Base-by-base conservation (phyloP, 2,888 invertebrate species). In the Ecliptopera silaceata region DNA sequence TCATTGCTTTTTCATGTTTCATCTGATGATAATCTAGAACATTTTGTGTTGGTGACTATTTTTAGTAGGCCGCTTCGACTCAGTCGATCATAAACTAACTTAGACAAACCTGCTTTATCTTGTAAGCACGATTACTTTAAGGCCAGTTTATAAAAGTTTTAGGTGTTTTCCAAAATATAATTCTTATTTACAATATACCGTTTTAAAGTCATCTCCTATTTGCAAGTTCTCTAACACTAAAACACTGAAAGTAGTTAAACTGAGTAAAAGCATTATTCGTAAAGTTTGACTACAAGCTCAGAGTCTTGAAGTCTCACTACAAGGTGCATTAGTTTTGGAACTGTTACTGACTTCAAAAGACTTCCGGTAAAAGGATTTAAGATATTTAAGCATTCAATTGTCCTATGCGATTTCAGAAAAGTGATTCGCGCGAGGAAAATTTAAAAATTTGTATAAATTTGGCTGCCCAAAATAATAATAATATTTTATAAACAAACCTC, bases 281-380 rank as follows among this genome's bases (percentile, higher is more conserved):
- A 50, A 50, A 56, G 44, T 56, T 46, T 50, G 45, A 56, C 45
- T 50, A 50, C 50, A 44, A n/a, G n/a, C n/a, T n/a, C n/a, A n/a
- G n/a, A n/a, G n/a, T n/a, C n/a, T n/a, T n/a, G n/a, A n/a, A n/a
- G n/a, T n/a, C n/a, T n/a, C n/a, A n/a, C n/a, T n/a, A n/a, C n/a
- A n/a, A 34, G 26, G 31, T 42, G 52, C 50, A 26, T 26, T 26
- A 2, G 26, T 54, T 59, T 55, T 46, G 43, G 52, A 57, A 61
- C 64, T 59, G 45, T 56, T 49, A 64, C 45, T 56, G 58, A 48
- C 56, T 56, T 52, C 61, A 52, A 45, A 56, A 59, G 56, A 59
- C 51, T 46, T 51, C 44, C 26, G 20, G 38, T 13, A 50, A 34
- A 38, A 22, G 55, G 49, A 49, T 55, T 55, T 55, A 44, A 49